Evolutionary conservation across 2,113 vertebrate genomes (phyloP).

Genomic region (Dipodomys spectabilis): DNA sequence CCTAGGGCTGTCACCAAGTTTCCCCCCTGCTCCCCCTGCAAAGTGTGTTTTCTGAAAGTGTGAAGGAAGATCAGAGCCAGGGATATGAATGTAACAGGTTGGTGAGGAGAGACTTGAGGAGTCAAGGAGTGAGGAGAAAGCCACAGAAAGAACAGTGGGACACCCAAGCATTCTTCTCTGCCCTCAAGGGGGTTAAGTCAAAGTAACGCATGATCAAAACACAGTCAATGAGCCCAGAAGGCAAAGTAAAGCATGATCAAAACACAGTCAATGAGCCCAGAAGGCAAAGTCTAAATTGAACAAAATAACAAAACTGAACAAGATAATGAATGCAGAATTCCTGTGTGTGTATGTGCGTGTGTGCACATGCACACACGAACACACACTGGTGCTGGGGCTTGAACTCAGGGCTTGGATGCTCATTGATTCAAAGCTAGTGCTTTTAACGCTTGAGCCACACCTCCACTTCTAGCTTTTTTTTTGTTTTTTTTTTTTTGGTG

Average conservation of each 20-base stretch:
- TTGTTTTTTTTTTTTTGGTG: no score
- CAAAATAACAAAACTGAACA: background rate
- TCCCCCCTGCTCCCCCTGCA: background rate
- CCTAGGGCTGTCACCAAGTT: background rate
- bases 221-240: background rate
- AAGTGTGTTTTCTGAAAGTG: background rate
- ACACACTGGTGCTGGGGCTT: no score
- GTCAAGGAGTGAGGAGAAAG: background rate
- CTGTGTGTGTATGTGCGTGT: no score
- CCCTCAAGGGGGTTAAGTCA: background rate
- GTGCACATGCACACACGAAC: no score
- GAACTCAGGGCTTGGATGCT: no score
- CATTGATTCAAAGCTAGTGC: no score
- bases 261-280: background rate
- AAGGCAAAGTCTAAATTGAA: conserved; percentile 13
- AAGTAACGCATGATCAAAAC: background rate
- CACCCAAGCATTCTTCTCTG: background rate
- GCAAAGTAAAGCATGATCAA: background rate
- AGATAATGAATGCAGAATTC: no score
- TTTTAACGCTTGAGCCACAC: no score
- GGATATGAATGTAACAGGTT: rapidly evolving
- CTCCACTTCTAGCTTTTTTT: no score
- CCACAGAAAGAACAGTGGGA: background rate
- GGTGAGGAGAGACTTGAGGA: background rate
- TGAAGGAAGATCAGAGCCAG: background rate